Conservation (phyloP, 2,797 vertebrate species). For the Urocyon cinereoargenteus region DNA sequence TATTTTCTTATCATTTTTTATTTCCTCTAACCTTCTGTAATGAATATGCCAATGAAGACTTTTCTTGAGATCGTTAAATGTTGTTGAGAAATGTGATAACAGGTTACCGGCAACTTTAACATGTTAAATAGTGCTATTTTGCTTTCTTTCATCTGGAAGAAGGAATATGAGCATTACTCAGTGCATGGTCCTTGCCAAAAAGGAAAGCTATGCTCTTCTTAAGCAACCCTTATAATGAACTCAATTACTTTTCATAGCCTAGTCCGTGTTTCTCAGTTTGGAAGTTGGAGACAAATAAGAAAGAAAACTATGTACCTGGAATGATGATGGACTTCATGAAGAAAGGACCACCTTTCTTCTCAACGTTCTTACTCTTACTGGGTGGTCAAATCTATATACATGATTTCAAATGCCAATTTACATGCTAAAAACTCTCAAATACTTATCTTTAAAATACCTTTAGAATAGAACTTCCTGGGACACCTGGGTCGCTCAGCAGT, state of each 20-base stretch:
- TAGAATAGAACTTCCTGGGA: not conserved
- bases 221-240: not conserved
- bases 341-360: not conserved
- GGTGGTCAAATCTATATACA: not conserved
- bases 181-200: not conserved
- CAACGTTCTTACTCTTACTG: not conserved
- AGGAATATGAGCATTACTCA: not conserved
- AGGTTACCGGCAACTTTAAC: not conserved
- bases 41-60: not conserved
- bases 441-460: not conserved
- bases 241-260: not conserved
- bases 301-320: not conserved
- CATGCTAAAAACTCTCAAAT: not conserved
- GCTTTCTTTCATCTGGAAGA: not conserved
- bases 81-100: not conserved
- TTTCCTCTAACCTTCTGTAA: not conserved
- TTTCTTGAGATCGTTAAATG: not conserved
- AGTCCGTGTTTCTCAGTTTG: not conserved
- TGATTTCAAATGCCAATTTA: not conserved
- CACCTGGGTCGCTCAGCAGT: not conserved
- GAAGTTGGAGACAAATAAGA: not conserved
- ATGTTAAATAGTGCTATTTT: not conserved
- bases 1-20: not conserved
- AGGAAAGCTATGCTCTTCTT: not conserved
- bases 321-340: fast-evolving